Evolutionary conservation across 2,888 invertebrate genomes (phyloP).

Genomic region (Ophion ellenae): DNA sequence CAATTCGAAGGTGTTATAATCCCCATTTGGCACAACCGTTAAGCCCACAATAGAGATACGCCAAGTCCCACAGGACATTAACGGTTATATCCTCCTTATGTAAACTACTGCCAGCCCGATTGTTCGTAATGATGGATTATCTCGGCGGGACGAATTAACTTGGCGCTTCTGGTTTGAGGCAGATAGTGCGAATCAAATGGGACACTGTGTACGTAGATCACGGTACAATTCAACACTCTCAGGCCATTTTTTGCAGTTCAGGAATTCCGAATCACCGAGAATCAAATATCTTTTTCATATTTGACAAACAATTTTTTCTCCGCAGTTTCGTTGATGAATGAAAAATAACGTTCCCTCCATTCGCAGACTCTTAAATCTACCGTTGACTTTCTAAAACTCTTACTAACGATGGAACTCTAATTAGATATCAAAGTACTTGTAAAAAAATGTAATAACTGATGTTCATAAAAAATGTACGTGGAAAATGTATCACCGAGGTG

Average conservation of each 20-base stretch:
- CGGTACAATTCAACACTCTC: neutral
- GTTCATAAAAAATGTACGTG: too few relatives aligned
- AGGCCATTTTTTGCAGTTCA: neutral
- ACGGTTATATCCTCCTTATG: slow-evolving; percentile 44
- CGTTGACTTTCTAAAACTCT: too few relatives aligned
- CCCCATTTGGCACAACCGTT: slow-evolving; percentile 19
- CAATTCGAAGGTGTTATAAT: slow-evolving; percentile 20
- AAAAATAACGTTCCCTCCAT: neutral
- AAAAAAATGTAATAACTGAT: too few relatives aligned
- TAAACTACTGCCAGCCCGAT: slow-evolving; percentile 33
- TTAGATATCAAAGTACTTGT: too few relatives aligned
- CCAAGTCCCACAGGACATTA: slow-evolving; percentile 18
- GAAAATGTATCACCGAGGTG: too few relatives aligned
- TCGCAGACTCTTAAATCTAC: too few relatives aligned
- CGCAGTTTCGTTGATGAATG: neutral
- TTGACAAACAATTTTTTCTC: neutral
- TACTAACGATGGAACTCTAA: too few relatives aligned
- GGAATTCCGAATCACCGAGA: neutral
- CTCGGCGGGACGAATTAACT: slow-evolving; percentile 32
- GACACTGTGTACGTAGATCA: neutral
- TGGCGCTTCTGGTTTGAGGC: slow-evolving; percentile 44
- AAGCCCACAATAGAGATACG: slow-evolving; percentile 17
- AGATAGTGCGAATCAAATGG: slow-evolving; percentile 50
- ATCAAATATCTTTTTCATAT: neutral
- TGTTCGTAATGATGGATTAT: slow-evolving; percentile 63